Evolutionary conservation across 53 echinoderm and acorn worm species (phyloP).

Genomic region (Mesocentrotus franciscanus): DNA sequence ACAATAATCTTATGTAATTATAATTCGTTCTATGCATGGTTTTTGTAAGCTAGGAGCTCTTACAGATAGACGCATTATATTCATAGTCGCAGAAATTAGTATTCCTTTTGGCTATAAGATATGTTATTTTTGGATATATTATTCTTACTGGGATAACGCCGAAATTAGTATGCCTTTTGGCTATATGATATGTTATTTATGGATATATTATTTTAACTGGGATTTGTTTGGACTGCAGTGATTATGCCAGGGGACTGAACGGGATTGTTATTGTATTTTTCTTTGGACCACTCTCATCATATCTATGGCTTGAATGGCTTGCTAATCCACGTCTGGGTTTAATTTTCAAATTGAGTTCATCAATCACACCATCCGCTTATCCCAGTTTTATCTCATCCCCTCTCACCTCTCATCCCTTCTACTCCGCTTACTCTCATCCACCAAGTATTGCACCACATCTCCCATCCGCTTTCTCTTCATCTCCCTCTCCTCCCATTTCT

Average conservation of each 20-base stretch:
- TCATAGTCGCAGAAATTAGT: background rate
- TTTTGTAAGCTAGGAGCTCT: background rate
- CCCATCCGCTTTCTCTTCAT: no score
- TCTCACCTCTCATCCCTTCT: background rate
- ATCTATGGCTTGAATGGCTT: background rate
- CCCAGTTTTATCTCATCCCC: background rate
- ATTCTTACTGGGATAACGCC: background rate
- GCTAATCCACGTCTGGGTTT: background rate
- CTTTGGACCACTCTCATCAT: background rate
- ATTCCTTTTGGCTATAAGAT: background rate
- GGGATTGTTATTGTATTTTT: conserved; percentile 15
- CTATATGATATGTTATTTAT: no score
- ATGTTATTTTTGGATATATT: background rate
- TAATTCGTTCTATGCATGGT: background rate
- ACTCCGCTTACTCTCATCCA: background rate
- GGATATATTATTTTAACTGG: background rate
- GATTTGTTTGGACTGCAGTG: background rate
- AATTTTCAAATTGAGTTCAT: conserved; percentile 4
- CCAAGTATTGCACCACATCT: no score
- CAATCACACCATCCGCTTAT: background rate
- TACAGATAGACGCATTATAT: no score
- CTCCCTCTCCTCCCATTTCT: background rate
- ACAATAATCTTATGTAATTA: background rate
- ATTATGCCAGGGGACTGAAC: background rate
- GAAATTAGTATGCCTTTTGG: background rate